These are phyloP conservation scores for Calameuta pallipes DNA, from an alignment of 2,888 invertebrate genomes.

Conservation along the genomic window DNA sequence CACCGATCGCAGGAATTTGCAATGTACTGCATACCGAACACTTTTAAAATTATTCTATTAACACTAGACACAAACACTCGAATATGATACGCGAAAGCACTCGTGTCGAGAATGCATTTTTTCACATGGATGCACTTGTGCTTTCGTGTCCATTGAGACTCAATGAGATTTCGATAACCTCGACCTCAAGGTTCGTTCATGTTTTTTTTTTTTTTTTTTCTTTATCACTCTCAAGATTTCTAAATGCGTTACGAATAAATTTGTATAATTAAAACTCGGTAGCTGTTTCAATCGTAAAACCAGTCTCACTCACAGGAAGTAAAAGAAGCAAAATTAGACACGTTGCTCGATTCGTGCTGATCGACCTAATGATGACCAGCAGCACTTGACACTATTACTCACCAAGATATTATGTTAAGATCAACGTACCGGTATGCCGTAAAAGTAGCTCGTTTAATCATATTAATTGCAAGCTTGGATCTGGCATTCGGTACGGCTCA, in stretches of 20 bases:
- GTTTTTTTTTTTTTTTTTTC: neutral
- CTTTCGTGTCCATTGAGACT: neutral
- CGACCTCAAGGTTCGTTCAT: neutral
- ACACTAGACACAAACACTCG: neutral
- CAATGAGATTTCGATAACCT: neutral
- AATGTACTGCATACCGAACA: neutral
- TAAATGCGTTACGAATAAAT: neutral
- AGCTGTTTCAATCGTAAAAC: neutral
- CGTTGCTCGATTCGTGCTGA: neutral
- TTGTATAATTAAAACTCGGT: neutral
- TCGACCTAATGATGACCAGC: neutral
- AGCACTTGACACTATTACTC: neutral
- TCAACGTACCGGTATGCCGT: neutral
- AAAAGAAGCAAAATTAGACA: neutral
- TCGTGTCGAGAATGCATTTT: neutral
- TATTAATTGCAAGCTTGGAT: neutral
- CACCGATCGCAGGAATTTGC: neutral
- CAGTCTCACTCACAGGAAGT: neutral
- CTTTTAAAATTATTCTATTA: neutral
- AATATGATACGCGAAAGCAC: too few relatives aligned
- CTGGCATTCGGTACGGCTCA: neutral
- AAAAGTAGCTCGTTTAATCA: neutral
- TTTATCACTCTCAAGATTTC: neutral
- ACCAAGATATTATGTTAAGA: slow-evolving; percentile 3
- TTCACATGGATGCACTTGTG: neutral